A percentile compares a stretch with the other conserved stretches of the same genome.
phyloP scores from a whole-genome alignment of 2,113 vertebrate species.

The Rattus rattus region DNA sequence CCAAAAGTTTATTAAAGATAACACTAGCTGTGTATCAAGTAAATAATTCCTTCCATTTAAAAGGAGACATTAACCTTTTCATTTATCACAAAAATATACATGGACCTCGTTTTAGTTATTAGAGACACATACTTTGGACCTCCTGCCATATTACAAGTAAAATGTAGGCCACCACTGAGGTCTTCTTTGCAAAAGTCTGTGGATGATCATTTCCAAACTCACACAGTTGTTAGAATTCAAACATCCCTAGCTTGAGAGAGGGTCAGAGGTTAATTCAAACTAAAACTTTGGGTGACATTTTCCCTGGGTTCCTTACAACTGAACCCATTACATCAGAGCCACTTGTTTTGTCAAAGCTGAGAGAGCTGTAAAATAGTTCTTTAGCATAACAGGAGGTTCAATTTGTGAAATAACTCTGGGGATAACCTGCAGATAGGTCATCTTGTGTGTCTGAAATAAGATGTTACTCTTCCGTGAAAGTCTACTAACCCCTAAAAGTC shows the following conservation, averaged over 20 bases:
- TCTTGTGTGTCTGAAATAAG: neutral
- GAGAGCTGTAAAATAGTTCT: neutral
- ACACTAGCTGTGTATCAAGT: neutral
- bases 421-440: neutral
- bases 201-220: neutral
- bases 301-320: neutral
- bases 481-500: neutral
- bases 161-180: neutral
- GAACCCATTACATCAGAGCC: neutral
- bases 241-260: neutral
- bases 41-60: neutral
- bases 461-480: neutral
- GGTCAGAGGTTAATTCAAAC: neutral
- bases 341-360: neutral
- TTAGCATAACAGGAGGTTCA: neutral
- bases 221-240: neutral
- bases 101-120: neutral
- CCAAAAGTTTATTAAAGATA: neutral
- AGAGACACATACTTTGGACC: neutral
- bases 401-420: neutral
- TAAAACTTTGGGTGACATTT: neutral
- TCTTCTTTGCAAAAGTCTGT: neutral
- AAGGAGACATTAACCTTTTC: neutral
- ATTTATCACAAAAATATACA: neutral
- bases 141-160: neutral